A percentile compares a stretch with the other conserved stretches of the same genome.
phyloP scores from a whole-genome alignment of 2,797 vertebrate genomes.

The Xenentodon cancila region DNA sequence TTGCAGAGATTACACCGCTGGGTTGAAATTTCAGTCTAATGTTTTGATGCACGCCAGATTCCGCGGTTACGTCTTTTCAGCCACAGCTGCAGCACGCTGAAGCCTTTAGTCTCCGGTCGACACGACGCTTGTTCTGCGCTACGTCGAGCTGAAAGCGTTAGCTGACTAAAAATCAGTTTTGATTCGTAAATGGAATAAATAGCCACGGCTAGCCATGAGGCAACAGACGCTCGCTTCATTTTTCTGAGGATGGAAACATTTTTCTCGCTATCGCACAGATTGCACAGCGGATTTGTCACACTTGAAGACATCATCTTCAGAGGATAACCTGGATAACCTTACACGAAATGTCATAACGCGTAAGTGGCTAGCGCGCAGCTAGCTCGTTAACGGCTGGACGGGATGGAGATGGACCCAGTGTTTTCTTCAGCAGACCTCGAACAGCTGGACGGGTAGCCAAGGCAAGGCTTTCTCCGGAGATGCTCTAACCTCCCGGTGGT shows the following conservation, averaged over 20 bases:
- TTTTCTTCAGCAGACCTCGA: slow-evolving; percentile 51
- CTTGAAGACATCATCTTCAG: slow-evolving; percentile 59
- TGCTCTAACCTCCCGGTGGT: slow-evolving; percentile 72
- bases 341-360: slow-evolving; percentile 80
- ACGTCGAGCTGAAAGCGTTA: slow-evolving; percentile 57
- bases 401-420: slow-evolving; percentile 70
- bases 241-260: slow-evolving; percentile 68
- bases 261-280: slow-evolving; percentile 33
- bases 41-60: slow-evolving; percentile 50
- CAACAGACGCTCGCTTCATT: slow-evolving; percentile 24
- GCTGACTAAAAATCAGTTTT: slow-evolving; percentile 55
- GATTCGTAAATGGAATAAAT: slow-evolving; percentile 56
- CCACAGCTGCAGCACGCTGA: not conserved
- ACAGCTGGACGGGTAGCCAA: slow-evolving; percentile 69
- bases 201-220: slow-evolving; percentile 57
- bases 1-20: slow-evolving; percentile 66
- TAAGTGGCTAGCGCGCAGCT: slow-evolving; percentile 74
- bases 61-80: slow-evolving; percentile 5
- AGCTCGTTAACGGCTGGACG: slow-evolving; percentile 65
- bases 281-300: slow-evolving; percentile 54
- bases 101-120: slow-evolving; percentile 19
- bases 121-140: slow-evolving; percentile 41
- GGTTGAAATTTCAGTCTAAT: slow-evolving; percentile 41
- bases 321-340: slow-evolving; percentile 82
- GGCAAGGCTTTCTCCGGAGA: slow-evolving; percentile 64